Percentiles rank a stretch among this genome's conserved stretches.
Evolutionary conservation across 2,797 vertebrate species (phyloP).

Genomic region (Callimico goeldii): DNA sequence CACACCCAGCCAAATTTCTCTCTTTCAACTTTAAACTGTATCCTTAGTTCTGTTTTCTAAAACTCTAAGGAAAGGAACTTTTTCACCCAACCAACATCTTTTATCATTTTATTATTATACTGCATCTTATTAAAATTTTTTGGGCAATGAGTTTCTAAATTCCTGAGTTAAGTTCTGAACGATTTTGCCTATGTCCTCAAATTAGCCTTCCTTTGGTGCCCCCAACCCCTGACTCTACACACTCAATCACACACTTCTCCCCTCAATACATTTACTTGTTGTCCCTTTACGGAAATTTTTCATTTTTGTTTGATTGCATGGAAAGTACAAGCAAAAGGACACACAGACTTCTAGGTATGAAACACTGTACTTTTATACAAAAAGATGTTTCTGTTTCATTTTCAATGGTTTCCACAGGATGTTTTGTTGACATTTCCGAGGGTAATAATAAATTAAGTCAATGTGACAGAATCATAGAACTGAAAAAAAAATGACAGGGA

Average conservation of each 20-base stretch:
- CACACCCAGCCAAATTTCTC: no score
- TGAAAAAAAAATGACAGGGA: neutral
- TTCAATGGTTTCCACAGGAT: neutral
- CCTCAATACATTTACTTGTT: neutral
- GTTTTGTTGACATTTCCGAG: neutral
- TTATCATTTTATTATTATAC: neutral
- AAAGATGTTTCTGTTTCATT: neutral
- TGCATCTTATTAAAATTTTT: neutral
- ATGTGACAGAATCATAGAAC: neutral
- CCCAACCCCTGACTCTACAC: neutral
- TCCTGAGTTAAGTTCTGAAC: neutral
- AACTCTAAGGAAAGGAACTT: neutral
- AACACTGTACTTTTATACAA: neutral
- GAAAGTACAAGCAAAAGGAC: neutral
- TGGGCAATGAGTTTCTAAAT: neutral
- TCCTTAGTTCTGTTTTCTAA: neutral
- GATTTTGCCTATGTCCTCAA: neutral
- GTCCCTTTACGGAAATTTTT: neutral
- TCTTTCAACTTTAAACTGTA: neutral
- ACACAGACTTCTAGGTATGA: neutral
- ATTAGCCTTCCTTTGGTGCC: neutral
- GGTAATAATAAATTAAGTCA: neutral
- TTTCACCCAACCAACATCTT: neutral
- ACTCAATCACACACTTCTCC: neutral
- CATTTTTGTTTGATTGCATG: neutral